Evolutionary conservation across 2,888 invertebrate species (phyloP).

Genomic region (Epirrhoe alternata): DNA sequence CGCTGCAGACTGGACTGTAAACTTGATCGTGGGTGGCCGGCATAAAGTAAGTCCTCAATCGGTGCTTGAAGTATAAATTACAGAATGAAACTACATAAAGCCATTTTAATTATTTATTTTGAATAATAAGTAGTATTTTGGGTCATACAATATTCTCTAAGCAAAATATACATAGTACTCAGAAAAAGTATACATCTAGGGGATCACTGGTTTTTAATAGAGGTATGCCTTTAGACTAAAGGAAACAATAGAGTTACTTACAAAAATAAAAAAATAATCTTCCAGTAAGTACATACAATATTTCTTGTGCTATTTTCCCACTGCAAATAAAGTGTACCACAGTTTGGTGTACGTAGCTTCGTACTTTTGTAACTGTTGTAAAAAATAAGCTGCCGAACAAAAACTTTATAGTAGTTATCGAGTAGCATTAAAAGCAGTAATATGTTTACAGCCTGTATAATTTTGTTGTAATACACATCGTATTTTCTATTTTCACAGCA

Average conservation of each 20-base stretch:
- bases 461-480: conserved; percentile 18
- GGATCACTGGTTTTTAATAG: conserved; percentile 45
- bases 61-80: not conserved
- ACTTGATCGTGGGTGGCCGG: too few relatives aligned
- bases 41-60: not conserved
- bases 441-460: conserved; percentile 5
- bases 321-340: conserved; percentile 12
- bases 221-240: conserved; percentile 16
- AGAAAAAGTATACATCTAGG: conserved; percentile 52
- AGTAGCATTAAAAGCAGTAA: not conserved
- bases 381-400: not conserved
- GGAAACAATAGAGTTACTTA: conserved; percentile 41
- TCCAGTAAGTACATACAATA: conserved; percentile 38
- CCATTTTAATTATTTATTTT: conserved; percentile 66
- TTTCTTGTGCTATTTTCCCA: conserved; percentile 36
- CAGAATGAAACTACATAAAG: conserved; percentile 5
- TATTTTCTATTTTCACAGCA: conserved; percentile 24
- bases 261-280: conserved; percentile 34
- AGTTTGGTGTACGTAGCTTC: not conserved
- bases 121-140: conserved; percentile 62
- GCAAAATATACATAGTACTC: conserved; percentile 67
- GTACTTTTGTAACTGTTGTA: conserved; percentile 3
- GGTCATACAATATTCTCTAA: conserved; percentile 58
- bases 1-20: too few relatives aligned
- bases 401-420: not conserved